A percentile compares a stretch with the other conserved stretches of the same genome.
These are phyloP conservation scores for Cheirogaleus medius DNA, from an alignment of 2,113 vertebrate species.

Conservation along the genomic window DNA sequence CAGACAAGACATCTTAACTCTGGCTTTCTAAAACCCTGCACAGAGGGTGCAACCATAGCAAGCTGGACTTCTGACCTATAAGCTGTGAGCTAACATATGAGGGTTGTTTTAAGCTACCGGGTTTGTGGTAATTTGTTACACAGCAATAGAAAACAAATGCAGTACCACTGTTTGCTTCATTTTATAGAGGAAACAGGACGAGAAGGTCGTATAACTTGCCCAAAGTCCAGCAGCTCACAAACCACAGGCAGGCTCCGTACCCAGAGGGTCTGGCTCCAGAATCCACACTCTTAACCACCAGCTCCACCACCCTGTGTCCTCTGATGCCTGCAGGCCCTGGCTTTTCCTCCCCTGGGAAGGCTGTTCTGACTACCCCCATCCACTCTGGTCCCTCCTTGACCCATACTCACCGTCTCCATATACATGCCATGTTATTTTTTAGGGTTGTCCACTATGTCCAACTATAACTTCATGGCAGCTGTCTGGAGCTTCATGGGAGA, in stretches of 20 bases:
- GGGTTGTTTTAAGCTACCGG: not conserved
- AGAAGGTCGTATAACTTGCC: not conserved
- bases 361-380: not conserved
- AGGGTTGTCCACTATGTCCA: not conserved
- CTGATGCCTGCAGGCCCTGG: not conserved
- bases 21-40: not conserved
- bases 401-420: fast-evolving
- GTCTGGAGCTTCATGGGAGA: not conserved
- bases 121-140: not conserved
- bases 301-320: not conserved
- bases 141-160: not conserved
- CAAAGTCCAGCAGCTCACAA: not conserved
- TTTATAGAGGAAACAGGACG: not conserved
- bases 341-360: not conserved
- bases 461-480: not conserved
- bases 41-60: not conserved
- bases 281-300: not conserved
- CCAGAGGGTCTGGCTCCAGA: not conserved
- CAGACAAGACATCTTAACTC: not conserved
- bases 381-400: not conserved
- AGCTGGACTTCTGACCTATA: not conserved
- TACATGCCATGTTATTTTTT: not conserved
- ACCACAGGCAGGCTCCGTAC: not conserved
- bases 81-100: fast-evolving
- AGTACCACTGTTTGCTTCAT: not conserved